Conservation (phyloP, 2,888 invertebrate genomes). For the Anodontia alba region DNA sequence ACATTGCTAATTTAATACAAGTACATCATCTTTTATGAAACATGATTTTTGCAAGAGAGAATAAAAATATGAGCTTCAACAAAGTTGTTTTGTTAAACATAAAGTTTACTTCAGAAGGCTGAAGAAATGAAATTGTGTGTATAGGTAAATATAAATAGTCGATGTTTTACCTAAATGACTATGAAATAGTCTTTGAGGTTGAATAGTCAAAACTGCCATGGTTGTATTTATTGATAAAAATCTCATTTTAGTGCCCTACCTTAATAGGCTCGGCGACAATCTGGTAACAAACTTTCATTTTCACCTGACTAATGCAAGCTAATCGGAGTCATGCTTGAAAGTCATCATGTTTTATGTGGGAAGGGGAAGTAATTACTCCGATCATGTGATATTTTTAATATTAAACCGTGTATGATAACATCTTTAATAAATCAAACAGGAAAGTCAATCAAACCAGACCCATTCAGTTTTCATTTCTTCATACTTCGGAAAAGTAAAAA, state of each 20-base stretch:
- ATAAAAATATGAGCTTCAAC: too few relatives aligned
- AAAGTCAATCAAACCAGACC: background rate
- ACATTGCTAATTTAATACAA: too few relatives aligned
- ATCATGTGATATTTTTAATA: slow-evolving; percentile 7
- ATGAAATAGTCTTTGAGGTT: background rate
- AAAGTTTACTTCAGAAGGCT: too few relatives aligned
- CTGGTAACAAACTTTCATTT: background rate
- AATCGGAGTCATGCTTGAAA: background rate
- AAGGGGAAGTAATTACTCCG: background rate
- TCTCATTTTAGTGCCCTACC: background rate
- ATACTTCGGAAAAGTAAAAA: too few relatives aligned
- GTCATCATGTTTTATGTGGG: background rate
- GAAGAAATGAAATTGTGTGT: too few relatives aligned
- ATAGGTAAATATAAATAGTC: too few relatives aligned
- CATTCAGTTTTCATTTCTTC: background rate
- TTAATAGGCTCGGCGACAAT: slow-evolving; percentile 7
- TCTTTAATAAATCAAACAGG: slow-evolving; percentile 9
- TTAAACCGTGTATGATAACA: background rate
- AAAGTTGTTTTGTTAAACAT: too few relatives aligned
- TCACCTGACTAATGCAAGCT: background rate
- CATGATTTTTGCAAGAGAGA: too few relatives aligned
- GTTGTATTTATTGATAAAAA: background rate
- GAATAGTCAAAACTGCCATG: background rate
- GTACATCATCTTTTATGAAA: too few relatives aligned
- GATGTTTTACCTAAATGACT: background rate